Percentiles rank a stretch among this genome's conserved stretches.
These are phyloP conservation scores for Dendrolimus houi DNA, from an alignment of 2,888 invertebrate genomes.

Conservation along the genomic window DNA sequence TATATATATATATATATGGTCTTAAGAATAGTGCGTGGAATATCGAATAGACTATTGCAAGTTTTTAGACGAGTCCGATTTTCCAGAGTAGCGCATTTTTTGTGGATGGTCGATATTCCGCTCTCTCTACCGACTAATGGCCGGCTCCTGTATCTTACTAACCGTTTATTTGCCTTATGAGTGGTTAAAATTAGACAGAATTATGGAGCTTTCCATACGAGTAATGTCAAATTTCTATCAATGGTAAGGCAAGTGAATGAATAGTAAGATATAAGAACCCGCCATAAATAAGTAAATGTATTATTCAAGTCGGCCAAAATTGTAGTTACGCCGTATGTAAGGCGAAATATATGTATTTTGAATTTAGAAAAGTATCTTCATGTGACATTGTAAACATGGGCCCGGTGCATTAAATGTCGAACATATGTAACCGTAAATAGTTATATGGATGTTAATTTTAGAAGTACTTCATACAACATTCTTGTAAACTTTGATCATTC, in stretches of 20 bases:
- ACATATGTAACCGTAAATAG: slow-evolving; percentile 4
- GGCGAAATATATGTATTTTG: slow-evolving; percentile 40
- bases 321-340: slow-evolving; percentile 53
- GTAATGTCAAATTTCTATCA: too few relatives aligned
- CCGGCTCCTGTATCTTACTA: too few relatives aligned
- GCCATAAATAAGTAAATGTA: slow-evolving; percentile 21
- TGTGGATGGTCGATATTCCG: slow-evolving; percentile 13
- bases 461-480: slow-evolving; percentile 24
- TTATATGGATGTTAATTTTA: slow-evolving; percentile 24
- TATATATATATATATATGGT: too few relatives aligned
- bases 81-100: too few relatives aligned
- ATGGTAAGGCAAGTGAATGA: too few relatives aligned
- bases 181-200: too few relatives aligned
- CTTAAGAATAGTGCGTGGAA: too few relatives aligned
- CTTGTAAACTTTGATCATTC: slow-evolving; percentile 14
- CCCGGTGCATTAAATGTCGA: slow-evolving; percentile 36
- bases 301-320: slow-evolving; percentile 69
- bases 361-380: slow-evolving; percentile 31
- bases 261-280: too few relatives aligned
- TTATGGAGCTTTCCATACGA: too few relatives aligned
- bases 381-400: slow-evolving; percentile 43
- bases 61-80: too few relatives aligned
- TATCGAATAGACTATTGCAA: too few relatives aligned
- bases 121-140: slow-evolving; percentile 15
- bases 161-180: too few relatives aligned